Percentiles rank a stretch among this genome's conserved stretches.
Conservation (phyloP, 2,113 vertebrate species). For the Catagonus wagneri region DNA sequence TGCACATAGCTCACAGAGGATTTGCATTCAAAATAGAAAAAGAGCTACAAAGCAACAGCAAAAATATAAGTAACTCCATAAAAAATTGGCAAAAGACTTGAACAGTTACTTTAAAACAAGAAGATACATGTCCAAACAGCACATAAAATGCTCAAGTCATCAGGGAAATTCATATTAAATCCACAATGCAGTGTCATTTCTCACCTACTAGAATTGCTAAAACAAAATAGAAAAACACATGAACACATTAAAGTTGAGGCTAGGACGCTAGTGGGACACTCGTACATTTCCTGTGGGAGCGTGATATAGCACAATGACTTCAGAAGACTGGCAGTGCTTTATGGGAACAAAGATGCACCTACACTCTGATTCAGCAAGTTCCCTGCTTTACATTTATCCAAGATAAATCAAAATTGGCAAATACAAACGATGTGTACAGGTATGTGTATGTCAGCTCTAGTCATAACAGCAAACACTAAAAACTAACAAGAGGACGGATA, state of each 20-base stretch:
- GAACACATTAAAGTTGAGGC: not conserved
- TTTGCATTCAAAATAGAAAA: not conserved
- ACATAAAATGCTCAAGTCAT: not conserved
- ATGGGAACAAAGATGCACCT: not conserved
- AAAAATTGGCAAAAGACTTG: not conserved
- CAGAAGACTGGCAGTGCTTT: not conserved
- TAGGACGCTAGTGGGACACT: not conserved
- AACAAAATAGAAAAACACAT: not conserved
- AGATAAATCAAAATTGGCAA: not conserved
- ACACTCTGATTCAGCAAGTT: not conserved
- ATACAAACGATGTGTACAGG: not conserved
- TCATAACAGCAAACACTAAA: not conserved
- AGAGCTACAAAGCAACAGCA: not conserved
- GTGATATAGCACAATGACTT: not conserved
- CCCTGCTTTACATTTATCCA: not conserved
- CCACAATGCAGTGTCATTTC: not conserved
- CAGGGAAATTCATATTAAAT: not conserved
- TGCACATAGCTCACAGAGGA: not conserved
- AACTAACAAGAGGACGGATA: not conserved
- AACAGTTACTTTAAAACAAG: not conserved
- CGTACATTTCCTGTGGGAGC: not conserved
- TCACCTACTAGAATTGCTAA: not conserved
- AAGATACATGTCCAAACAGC: not conserved
- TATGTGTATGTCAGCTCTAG: not conserved
- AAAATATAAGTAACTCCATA: not conserved